A percentile compares a stretch with the other conserved stretches of the same genome.
Conservation (phyloP, 1,140 invertebrate species). For the Sminthurinus signatus region DNA sequence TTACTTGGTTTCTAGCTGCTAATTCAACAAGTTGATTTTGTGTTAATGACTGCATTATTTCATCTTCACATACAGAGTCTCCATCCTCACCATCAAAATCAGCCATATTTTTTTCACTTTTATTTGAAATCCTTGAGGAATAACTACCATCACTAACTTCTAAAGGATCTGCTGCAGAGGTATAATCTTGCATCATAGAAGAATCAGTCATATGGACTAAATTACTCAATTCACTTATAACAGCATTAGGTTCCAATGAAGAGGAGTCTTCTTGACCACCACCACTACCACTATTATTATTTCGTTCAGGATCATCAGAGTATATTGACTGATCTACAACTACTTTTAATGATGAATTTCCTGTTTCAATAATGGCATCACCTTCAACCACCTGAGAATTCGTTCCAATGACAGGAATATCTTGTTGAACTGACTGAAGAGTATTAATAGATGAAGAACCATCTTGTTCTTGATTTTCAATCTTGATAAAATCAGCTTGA, state of each 20-base stretch:
- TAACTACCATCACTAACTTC: slow-evolving; percentile 58
- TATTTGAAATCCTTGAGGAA: slow-evolving; percentile 81
- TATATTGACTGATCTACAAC: no score
- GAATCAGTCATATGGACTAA: slow-evolving; percentile 46
- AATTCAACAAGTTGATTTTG: slow-evolving; percentile 44
- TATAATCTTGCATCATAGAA: slow-evolving; percentile 33
- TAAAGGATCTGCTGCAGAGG: slow-evolving; percentile 15
- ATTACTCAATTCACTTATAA: slow-evolving; percentile 51
- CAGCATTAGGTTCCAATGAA: slow-evolving; percentile 45
- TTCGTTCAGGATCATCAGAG: no score
- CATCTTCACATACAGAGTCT: slow-evolving; percentile 81
- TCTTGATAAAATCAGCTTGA: no score
- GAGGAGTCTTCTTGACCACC: no score
- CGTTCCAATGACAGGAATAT: no score
- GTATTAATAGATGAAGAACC: no score
- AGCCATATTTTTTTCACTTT: slow-evolving; percentile 91
- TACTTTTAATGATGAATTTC: no score
- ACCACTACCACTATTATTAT: no score
- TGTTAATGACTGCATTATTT: slow-evolving; percentile 68
- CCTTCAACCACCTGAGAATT: no score
- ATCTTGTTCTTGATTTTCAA: no score
- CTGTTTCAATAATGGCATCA: not conserved
- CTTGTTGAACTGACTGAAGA: no score
- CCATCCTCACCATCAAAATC: slow-evolving; percentile 83
- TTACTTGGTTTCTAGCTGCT: slow-evolving; percentile 23